phyloP scores from a whole-genome alignment of 1,140 invertebrate genomes.

The Lepeophtheirus salmonis region DNA sequence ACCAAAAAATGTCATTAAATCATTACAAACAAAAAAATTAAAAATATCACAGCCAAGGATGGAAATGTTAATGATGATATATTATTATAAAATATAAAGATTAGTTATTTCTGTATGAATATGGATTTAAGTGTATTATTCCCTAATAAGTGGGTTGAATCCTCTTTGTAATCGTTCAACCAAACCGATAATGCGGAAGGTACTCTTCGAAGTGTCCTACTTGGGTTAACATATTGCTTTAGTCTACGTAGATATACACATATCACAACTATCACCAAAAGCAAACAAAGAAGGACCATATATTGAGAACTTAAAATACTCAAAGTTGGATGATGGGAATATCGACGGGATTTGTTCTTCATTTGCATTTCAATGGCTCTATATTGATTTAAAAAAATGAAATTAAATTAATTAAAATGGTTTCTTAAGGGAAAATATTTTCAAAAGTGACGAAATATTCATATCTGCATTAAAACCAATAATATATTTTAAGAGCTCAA shows the following conservation, averaged over 20 bases:
- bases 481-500: too few relatives aligned
- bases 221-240: background rate
- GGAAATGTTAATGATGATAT: too few relatives aligned
- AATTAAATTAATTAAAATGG: too few relatives aligned
- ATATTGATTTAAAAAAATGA: too few relatives aligned
- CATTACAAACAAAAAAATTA: background rate
- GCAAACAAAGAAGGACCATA: background rate
- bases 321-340: background rate
- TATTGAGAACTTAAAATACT: background rate
- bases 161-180: background rate
- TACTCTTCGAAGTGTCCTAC: background rate
- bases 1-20: background rate
- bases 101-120: background rate
- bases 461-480: too few relatives aligned
- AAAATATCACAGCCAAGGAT: background rate
- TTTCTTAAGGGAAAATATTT: too few relatives aligned
- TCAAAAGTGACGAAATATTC: too few relatives aligned
- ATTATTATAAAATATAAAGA: background rate
- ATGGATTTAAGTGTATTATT: background rate
- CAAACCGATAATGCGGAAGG: background rate
- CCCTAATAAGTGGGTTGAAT: background rate
- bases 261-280: background rate
- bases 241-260: background rate
- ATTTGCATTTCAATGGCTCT: background rate
- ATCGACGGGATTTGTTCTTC: background rate